Evolutionary conservation across 2,888 invertebrate species (phyloP), one percentile per base, ranked within the genome.

Genomic region (Hesperia comma): DNA sequence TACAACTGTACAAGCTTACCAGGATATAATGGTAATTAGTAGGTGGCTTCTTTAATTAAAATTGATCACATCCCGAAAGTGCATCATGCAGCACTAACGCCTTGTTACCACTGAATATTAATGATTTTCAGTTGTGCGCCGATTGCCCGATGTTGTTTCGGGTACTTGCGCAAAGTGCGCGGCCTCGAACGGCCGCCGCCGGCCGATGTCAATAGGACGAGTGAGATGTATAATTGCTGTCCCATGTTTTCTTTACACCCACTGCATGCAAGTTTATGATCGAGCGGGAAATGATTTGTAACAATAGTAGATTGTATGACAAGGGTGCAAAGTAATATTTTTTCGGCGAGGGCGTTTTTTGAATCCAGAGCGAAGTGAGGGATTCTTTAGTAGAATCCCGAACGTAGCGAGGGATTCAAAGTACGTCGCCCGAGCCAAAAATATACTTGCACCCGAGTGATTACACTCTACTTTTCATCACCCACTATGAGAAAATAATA

Each of bases 51-150:
- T 3, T 2, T 19, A 10, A 5, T 17, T 6, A 19, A 49, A 8
- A 19, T 10, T 2, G 8, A 49, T 49, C 49, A 49, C 26, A 26
- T 26, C 43, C 43, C 15, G 15, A n/a, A 43, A 19, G 49, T 49
- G 49, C 49, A 49, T 19, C 49, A 17, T 17, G 3, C 17, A 17
- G 49, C 49, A 49, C 49, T 49, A 10, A 15, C 43, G 43, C 2
- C 19, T 19, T 19, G 49, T 49, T 49, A 19, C 17, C 46, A 46
- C 49, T 49, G 49, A 19, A 49, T 19, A 10, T 49, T 49, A 49
- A 49, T 49, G 49, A 49, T 49, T 49, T 19, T 19, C 19, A 49
- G 49, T 8, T 19, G 49, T 49, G 8, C 49, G 19, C 43, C 43
- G 43, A 15, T 15, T 43, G n/a, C 1, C 7, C 15, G 15, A 43